Conservation (phyloP, 2,113 vertebrate genomes). For the Mastomys coucha region DNA sequence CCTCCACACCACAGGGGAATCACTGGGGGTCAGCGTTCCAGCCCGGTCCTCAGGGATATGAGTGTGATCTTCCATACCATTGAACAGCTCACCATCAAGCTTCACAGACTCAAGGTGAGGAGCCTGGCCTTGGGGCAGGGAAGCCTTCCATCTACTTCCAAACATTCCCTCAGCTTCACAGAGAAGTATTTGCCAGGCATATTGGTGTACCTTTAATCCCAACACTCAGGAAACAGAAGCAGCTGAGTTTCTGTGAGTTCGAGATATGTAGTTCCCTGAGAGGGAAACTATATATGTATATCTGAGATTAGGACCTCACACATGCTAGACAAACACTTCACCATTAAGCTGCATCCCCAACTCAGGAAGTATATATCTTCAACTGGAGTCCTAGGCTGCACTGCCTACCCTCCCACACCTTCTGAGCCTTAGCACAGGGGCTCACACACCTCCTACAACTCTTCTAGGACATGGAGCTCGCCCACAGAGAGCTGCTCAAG, state of each 20-base stretch:
- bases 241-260: not conserved
- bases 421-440: not conserved
- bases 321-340: too few species aligned
- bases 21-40: not conserved
- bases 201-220: not conserved
- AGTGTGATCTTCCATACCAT: slow-evolving; percentile 85
- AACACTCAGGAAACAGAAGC: not conserved
- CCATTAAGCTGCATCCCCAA: not conserved
- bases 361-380: not conserved
- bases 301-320: not conserved
- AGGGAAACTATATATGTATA: not conserved
- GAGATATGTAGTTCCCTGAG: not conserved
- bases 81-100: slow-evolving; percentile 84
- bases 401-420: not conserved
- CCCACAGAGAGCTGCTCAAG: slow-evolving; percentile 82
- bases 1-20: not conserved
- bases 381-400: not conserved
- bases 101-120: slow-evolving; percentile 85
- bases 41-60: slow-evolving; percentile 70
- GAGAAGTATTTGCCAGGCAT: not conserved
- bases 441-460: not conserved
- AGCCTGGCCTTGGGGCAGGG: accelerated
- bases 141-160: too few species aligned
- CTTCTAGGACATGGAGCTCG: slow-evolving; percentile 83
- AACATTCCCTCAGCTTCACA: not conserved